These are phyloP conservation scores for Odobenus rosmarus DNA, from an alignment of 2,113 vertebrate genomes.

Conservation along the genomic window DNA sequence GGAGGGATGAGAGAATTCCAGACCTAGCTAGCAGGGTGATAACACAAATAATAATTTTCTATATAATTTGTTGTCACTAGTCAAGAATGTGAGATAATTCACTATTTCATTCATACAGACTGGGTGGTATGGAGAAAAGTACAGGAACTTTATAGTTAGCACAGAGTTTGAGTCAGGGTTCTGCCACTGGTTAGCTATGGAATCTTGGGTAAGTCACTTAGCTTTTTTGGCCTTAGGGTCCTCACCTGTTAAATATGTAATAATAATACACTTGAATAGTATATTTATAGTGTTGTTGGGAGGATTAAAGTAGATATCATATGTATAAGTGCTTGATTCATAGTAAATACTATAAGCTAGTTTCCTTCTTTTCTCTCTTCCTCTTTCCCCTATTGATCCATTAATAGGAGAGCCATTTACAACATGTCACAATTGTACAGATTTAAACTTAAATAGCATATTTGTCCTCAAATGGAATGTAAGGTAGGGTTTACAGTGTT, in stretches of 20 bases:
- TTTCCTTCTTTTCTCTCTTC: background rate
- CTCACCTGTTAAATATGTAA: constrained; percentile 4
- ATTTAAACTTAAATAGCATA: background rate
- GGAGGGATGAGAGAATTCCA: background rate
- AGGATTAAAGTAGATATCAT: background rate
- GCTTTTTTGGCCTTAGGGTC: background rate
- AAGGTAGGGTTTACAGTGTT: background rate
- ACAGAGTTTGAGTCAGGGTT: background rate
- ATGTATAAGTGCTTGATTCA: background rate
- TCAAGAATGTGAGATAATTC: background rate
- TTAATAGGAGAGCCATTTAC: background rate
- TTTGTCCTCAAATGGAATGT: background rate
- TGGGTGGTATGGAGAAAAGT: background rate
- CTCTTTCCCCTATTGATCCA: background rate
- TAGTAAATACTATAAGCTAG: background rate
- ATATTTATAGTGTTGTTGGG: background rate
- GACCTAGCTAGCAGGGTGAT: background rate
- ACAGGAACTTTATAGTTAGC: background rate
- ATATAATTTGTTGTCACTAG: background rate
- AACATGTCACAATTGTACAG: background rate
- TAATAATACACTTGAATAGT: background rate
- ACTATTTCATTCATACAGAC: background rate
- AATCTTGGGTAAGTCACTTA: background rate
- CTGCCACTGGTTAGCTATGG: background rate
- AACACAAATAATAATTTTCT: background rate